Base-by-base conservation (phyloP, 2,113 vertebrate species). In the Cyanoderma ruficeps region DNA sequence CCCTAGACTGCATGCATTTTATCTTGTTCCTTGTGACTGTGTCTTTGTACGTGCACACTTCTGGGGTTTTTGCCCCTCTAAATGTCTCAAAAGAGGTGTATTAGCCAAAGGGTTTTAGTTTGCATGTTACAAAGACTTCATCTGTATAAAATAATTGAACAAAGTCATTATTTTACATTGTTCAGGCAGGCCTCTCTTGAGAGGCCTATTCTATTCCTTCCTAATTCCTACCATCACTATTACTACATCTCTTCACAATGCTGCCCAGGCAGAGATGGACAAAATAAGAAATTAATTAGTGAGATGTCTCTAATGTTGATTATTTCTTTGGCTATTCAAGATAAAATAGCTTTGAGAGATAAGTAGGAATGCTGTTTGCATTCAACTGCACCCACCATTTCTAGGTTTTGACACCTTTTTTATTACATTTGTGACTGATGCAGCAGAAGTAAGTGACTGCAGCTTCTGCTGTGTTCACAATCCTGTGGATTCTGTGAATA, bases 401-500 rank as follows among this genome's bases (percentile, higher is more conserved):
- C 65, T n/a, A 31, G 80, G 47, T 55, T 70, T 55, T 81, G 78
- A 75, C 65, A 78, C 52, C 35, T 52, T 90, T 68, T 90, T 94
- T 90, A 94, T 94, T 90, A 52, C 39, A 35, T 39, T 89, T 6
- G 22, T 44, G 82, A 49, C 44, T 23, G 55, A 18, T 64, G 80
- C 41, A 64, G 49, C 69, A 78, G 39, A 82, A 81, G 67, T 33
- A 70, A 94, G 76, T 65, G 87, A 35, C 46, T 72, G 49, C 69
- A 57, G 44, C 28, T 52, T 94, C 60, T 68, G 31, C 65, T 87
- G 65, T 21, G 81, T 27, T 61, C 77, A 82, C 60, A 92, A 18
- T 82, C 72, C 68, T 81, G 60, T 87, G 83, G 86, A 93, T 94
- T 94, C 84, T 92, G 80, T 75, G 65, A 76, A 67, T 74, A 60